Percentiles rank a stretch among this genome's conserved stretches.
Evolutionary conservation across 2,113 vertebrate species (phyloP).

Genomic region (Bos indicus): DNA sequence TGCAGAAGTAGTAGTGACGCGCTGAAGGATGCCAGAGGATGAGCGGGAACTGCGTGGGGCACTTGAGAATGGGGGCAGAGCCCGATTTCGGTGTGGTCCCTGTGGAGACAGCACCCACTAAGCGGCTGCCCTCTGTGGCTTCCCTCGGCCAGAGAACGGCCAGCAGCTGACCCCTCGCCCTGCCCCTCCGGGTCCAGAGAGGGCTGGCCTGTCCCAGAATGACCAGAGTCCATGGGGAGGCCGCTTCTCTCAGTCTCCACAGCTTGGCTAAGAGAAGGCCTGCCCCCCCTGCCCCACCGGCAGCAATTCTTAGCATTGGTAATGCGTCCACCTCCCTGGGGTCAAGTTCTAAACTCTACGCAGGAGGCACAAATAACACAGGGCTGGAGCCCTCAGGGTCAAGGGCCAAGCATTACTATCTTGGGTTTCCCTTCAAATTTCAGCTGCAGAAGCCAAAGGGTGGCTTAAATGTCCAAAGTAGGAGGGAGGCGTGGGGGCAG

Average conservation of each 20-base stretch:
- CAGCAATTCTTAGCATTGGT: background rate
- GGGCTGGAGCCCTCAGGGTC: background rate
- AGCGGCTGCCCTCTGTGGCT: background rate
- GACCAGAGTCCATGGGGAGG: background rate
- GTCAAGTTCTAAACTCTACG: background rate
- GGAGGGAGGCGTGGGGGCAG: background rate
- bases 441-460: conserved; percentile 1
- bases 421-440: conserved; percentile 23
- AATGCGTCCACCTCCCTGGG: background rate
- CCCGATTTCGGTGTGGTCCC: conserved; percentile 84
- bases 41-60: conserved; percentile 87
- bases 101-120: conserved; percentile 65
- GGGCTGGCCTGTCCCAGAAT: background rate
- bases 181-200: background rate
- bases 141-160: background rate
- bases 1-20: conserved; percentile 92
- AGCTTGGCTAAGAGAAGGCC: background rate
- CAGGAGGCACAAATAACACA: background rate
- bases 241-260: background rate
- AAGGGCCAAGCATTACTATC: background rate
- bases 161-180: background rate
- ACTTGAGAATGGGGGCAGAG: conserved; percentile 85
- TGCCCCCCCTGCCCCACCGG: rapidly evolving
- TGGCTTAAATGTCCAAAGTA: conserved; percentile 13
- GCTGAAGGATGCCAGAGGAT: conserved; percentile 95